Conservation (phyloP, 2,797 vertebrate genomes). For the Sciurus vulgaris region DNA sequence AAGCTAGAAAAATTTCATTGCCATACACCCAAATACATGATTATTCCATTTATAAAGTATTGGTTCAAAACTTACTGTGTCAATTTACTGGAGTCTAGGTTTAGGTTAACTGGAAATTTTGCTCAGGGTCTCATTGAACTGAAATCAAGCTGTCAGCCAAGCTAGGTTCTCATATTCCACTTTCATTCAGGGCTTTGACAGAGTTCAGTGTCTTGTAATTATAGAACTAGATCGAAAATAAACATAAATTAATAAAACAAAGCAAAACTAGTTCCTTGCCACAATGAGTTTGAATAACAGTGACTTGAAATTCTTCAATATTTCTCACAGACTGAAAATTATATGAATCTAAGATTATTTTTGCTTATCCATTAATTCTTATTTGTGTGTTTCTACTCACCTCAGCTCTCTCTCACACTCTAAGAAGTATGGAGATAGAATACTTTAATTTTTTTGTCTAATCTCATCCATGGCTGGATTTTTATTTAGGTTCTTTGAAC, state of each 20-base stretch:
- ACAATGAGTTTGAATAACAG: background rate
- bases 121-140: background rate
- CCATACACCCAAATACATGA: background rate
- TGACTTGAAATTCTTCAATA: background rate
- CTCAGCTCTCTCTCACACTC: background rate
- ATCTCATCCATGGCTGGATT: rapidly evolving
- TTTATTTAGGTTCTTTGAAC: background rate
- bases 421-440: background rate
- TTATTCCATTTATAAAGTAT: background rate
- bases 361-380: background rate
- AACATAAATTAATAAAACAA: background rate
- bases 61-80: background rate
- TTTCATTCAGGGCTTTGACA: background rate
- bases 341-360: background rate
- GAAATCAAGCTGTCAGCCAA: background rate
- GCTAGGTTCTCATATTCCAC: background rate
- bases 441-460: background rate
- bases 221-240: background rate
- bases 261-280: background rate
- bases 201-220: background rate
- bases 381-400: background rate
- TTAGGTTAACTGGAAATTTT: background rate
- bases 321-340: background rate
- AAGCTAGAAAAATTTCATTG: background rate
- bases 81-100: background rate